These are phyloP conservation scores for Anoura caudifer DNA, from an alignment of 2,113 vertebrate genomes.

Conservation along the genomic window DNA sequence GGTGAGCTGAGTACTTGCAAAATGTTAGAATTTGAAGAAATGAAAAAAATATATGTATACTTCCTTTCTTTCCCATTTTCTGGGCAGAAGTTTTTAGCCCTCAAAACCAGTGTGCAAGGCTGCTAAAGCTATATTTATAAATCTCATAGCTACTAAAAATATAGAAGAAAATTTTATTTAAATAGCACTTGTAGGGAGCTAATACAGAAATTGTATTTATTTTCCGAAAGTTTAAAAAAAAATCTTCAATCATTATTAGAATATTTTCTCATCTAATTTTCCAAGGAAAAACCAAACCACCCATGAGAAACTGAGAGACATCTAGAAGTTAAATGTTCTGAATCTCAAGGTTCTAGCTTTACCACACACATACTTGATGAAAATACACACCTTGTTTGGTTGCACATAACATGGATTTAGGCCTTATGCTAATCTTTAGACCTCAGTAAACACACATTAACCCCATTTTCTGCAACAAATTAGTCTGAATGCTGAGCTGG, in stretches of 20 bases:
- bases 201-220: neutral
- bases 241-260: neutral
- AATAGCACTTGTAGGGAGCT: neutral
- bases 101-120: neutral
- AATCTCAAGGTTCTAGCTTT: neutral
- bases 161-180: neutral
- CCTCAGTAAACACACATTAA: conserved; percentile 39
- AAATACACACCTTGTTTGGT: conserved; percentile 18
- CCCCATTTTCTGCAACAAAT: conserved; percentile 47
- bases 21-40: conserved; percentile 21
- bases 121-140: neutral
- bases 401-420: conserved; percentile 3
- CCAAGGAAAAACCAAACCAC: neutral
- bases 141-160: neutral
- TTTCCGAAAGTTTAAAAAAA: neutral
- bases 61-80: neutral
- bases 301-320: neutral
- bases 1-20: neutral
- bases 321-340: conserved; percentile 23
- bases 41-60: neutral
- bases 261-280: neutral
- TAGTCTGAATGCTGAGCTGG: conserved; percentile 55
- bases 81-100: neutral
- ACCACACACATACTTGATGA: neutral
- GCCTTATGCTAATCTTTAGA: conserved; percentile 33